phyloP scores from a whole-genome alignment of 2,113 vertebrate species.

The Corythaeola cristata region DNA sequence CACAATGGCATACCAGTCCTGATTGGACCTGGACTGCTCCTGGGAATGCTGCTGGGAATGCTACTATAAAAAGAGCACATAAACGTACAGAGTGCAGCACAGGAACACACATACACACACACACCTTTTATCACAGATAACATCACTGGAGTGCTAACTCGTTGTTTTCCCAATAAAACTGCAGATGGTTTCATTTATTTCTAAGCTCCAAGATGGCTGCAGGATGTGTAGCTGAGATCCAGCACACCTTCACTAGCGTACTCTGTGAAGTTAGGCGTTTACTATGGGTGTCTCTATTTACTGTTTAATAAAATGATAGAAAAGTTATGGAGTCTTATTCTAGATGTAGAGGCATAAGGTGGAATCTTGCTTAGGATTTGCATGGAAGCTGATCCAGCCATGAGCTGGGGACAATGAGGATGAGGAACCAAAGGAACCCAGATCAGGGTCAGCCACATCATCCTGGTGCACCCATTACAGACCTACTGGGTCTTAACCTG shows the following conservation, averaged over 20 bases:
- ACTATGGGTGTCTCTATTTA: background rate
- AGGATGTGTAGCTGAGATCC: background rate
- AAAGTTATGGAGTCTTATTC: rapidly evolving
- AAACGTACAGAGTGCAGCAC: background rate
- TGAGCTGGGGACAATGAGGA: background rate
- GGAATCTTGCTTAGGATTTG: background rate
- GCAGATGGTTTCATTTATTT: background rate
- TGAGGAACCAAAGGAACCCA: background rate
- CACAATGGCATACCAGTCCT: constrained; percentile 53
- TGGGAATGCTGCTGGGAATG: constrained; percentile 37
- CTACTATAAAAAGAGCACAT: constrained; percentile 57
- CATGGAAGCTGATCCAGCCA: background rate
- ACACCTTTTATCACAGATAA: background rate
- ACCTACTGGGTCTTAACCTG: background rate
- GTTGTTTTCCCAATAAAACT: background rate
- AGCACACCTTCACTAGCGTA: background rate
- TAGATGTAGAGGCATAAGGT: background rate
- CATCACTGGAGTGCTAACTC: background rate
- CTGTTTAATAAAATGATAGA: background rate
- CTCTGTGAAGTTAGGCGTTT: background rate
- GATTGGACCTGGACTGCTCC: constrained; percentile 50
- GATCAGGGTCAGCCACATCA: background rate
- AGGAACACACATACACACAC: background rate
- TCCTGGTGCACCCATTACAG: background rate
- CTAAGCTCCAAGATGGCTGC: background rate